A percentile compares a stretch with the other conserved stretches of the same genome.
phyloP scores from a whole-genome alignment of 2,888 invertebrate genomes.

The Melieria omissa region DNA sequence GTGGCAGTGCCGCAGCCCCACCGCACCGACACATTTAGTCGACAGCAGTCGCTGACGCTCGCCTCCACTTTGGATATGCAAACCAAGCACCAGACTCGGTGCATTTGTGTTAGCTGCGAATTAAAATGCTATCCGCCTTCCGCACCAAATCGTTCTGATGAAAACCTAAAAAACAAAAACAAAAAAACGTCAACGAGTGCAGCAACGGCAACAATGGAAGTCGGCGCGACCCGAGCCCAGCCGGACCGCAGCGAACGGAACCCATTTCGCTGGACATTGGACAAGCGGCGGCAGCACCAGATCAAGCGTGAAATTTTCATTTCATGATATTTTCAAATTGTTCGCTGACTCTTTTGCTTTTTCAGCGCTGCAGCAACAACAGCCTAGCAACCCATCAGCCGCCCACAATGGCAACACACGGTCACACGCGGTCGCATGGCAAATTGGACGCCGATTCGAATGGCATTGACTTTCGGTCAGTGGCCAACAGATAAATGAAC shows the following conservation, averaged over 20 bases:
- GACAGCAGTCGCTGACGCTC: too few species aligned
- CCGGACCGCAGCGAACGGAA: neutral
- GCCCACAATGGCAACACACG: too few species aligned
- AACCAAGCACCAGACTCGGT: neutral
- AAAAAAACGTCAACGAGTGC: neutral
- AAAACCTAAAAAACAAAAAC: neutral
- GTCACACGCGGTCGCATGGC: too few species aligned
- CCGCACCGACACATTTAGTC: too few species aligned
- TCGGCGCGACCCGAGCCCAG: neutral
- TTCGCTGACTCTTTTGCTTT: neutral
- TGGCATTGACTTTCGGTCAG: too few species aligned
- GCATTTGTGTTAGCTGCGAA: constrained; percentile 25
- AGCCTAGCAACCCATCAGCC: too few species aligned
- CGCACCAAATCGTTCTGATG: constrained; percentile 9
- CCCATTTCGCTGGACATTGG: too few species aligned
- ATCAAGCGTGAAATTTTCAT: constrained; percentile 31
- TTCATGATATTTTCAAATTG: constrained; percentile 7
- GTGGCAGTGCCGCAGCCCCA: too few species aligned
- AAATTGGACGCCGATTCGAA: too few species aligned
- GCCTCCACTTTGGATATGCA: too few species aligned
- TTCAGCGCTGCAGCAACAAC: too few species aligned
- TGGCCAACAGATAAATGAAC: too few species aligned
- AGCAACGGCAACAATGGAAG: neutral
- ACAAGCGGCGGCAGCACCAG: constrained; percentile 2
- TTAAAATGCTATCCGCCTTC: constrained; percentile 32